A percentile compares a stretch with the other conserved stretches of the same genome.
These are phyloP conservation scores for Micrasema minimum DNA, from an alignment of 1,140 invertebrate genomes.

Conservation along the genomic window DNA sequence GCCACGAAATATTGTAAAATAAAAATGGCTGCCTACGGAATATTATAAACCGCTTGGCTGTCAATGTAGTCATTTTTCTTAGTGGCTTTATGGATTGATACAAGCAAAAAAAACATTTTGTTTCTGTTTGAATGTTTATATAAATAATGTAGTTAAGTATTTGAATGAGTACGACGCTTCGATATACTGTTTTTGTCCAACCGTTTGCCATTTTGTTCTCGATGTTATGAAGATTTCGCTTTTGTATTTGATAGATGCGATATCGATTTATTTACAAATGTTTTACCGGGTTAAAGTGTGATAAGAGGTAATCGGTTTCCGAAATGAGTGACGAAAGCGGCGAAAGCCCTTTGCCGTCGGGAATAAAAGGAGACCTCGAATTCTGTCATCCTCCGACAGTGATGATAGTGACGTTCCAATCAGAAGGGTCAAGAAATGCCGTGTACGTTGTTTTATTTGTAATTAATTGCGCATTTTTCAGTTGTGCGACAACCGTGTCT, in stretches of 20 bases:
- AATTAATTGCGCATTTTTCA: constrained; percentile 8
- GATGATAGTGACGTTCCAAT: constrained; percentile 38
- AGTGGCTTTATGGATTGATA: constrained; percentile 25
- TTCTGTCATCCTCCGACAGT: constrained; percentile 38
- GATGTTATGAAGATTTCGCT: constrained; percentile 34
- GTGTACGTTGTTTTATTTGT: constrained; percentile 24
- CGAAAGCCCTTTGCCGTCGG: constrained; percentile 23
- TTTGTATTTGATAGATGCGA: constrained; percentile 17
- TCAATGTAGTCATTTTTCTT: constrained; percentile 40
- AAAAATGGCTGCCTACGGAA: constrained; percentile 45
- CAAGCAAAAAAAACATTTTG: constrained; percentile 6
- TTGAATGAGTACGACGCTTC: not conserved
- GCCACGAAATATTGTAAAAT: constrained; percentile 44
- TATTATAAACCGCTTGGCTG: constrained; percentile 45
- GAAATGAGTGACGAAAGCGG: constrained; percentile 40
- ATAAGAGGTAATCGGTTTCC: constrained; percentile 17
- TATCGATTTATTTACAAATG: constrained; percentile 35
- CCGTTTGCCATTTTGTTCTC: constrained; percentile 41
- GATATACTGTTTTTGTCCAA: constrained; percentile 1
- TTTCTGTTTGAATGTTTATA: constrained; percentile 8
- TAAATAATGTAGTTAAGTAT: constrained; percentile 1
- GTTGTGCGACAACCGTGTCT: not conserved
- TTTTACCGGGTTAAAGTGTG: constrained; percentile 26
- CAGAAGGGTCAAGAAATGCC: constrained; percentile 19
- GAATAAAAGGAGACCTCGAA: constrained; percentile 25